Base-by-base conservation (phyloP, 30 jellyfish, hydroid and myxozoan genomes). In the Hydractinia symbiolongicarpus region DNA sequence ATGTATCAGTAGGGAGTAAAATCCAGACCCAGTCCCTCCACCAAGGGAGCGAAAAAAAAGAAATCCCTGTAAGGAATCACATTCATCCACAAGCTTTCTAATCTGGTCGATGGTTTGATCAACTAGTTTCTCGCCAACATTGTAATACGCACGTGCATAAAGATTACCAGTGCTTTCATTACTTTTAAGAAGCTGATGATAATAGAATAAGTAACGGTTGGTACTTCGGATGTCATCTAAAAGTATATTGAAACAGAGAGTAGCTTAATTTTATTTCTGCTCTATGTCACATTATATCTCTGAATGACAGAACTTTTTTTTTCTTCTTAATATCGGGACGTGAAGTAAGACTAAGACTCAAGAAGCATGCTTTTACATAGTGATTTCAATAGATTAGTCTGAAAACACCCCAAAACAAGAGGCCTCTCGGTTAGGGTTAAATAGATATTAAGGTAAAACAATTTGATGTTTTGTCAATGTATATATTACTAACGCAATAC, bases 1-100 rank as follows among this genome's bases (percentile, higher is more conserved):
- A 3, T 76, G 83, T 52, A 60, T 60, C 30, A 76, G 82, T 53
- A 76, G 55, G 44, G 84, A 76, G 7, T 79, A 54, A 54, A 76
- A 76, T 19, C 84, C 84, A 44, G 84, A 76, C 19, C 84, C 88
- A 5, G 88, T 81, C 64, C 88, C 88, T 9, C 88, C 88, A 15
- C 88, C 88, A 62, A 81, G 67, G 19, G 84, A 76, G 50, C 55
- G 84, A 13, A 60, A 76, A n/a, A 76, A 14, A 40, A 76, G 30
- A 60, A 76, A 76, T 40, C 84, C 84, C 77, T 76, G 84, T 8
- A 76, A 83, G 44, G 81, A 79, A 54, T 50, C 50, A 53, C 84
- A 76, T 55, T 55, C 53, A 51, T 76, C 84, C 52, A 79, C 77
- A 14, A 76, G 44, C 84, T 60, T 76, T 9, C 84, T 44, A 53